Percentiles rank a stretch among this genome's conserved stretches.
Evolutionary conservation across 2,113 vertebrate genomes (phyloP).

Genomic region (Syrmaticus mikado): DNA sequence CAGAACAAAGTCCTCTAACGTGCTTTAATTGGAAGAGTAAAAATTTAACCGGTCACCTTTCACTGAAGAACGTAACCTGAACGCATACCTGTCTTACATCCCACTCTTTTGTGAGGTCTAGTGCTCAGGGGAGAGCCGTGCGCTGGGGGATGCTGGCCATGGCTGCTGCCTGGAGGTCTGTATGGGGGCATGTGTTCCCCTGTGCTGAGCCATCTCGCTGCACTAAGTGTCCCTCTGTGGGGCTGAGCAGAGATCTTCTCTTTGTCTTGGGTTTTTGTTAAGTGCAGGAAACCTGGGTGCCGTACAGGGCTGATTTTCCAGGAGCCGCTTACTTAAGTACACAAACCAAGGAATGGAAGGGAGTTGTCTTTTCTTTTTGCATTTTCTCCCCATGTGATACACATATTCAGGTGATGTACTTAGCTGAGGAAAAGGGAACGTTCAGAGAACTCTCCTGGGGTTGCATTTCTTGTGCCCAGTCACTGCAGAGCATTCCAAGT

Average conservation of each 20-base stretch:
- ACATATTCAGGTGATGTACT: neutral
- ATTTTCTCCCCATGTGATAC: neutral
- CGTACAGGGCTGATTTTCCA: neutral
- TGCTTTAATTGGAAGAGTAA: neutral
- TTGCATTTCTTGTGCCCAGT: neutral
- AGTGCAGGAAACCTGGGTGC: slow-evolving; percentile 4
- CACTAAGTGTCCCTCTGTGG: neutral
- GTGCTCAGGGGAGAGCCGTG: neutral
- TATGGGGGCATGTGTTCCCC: neutral
- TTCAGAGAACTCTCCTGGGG: neutral
- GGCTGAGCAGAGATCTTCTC: neutral
- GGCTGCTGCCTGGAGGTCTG: neutral
- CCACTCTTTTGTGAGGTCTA: neutral
- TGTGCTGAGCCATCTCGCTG: neutral
- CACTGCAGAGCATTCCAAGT: neutral
- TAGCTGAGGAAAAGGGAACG: neutral
- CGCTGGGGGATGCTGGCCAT: neutral
- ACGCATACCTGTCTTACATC: neutral
- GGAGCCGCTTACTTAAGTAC: neutral
- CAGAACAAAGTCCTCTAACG: neutral
- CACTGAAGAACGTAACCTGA: neutral
- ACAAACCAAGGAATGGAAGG: neutral
- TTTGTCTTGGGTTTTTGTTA: slow-evolving; percentile 4
- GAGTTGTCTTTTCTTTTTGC: neutral
- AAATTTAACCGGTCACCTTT: neutral